Base-by-base conservation (phyloP, 2,888 invertebrate species). In the Stictocephala bisonia region DNA sequence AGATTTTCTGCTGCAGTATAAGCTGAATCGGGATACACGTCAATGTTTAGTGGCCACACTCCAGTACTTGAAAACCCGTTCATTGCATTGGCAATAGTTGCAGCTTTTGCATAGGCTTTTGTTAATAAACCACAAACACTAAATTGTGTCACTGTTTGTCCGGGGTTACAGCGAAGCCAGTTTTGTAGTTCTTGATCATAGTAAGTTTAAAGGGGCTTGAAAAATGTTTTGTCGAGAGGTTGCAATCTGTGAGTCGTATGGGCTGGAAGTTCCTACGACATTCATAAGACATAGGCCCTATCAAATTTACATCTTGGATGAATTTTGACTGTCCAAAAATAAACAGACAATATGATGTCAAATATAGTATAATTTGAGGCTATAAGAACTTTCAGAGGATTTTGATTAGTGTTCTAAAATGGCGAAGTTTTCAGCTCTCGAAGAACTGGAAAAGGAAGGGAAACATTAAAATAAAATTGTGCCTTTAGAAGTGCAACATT, bases 211-310 rank as follows among this genome's bases (percentile, higher is more conserved):
- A 56, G 26, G 11, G 70, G 56, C 13, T 40, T 40, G 40, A 79
- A 80, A 74, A 80, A 80, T n/a, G 78, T 74, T 27, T 76, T 75
- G 71, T 81, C 79, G 22, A 80, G 72, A 29, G 78, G 79, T 56
- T 81, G 81, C 4, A 80, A 64, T 41, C 78, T 48, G 44, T 79
- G 79, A 7, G 78, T 80, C 1, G 78, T 80, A 69, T 80, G 80
- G 9, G 72, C 77, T 9, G 79, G 78, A 18, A 80, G 71, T 71
- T 75, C 77, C 41, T 81, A 69, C 74, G n/a, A n/a, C n/a, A n/a
- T n/a, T n/a, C n/a, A n/a, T n/a, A n/a, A n/a, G n/a, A n/a, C n/a
- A n/a, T n/a, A n/a, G n/a, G n/a, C n/a, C n/a, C n/a, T n/a, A n/a
- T n/a, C n/a, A n/a, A n/a, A n/a, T n/a, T n/a, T n/a, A n/a, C n/a